Conservation (phyloP, 2,113 vertebrate species). For the Actinemys pallida region DNA sequence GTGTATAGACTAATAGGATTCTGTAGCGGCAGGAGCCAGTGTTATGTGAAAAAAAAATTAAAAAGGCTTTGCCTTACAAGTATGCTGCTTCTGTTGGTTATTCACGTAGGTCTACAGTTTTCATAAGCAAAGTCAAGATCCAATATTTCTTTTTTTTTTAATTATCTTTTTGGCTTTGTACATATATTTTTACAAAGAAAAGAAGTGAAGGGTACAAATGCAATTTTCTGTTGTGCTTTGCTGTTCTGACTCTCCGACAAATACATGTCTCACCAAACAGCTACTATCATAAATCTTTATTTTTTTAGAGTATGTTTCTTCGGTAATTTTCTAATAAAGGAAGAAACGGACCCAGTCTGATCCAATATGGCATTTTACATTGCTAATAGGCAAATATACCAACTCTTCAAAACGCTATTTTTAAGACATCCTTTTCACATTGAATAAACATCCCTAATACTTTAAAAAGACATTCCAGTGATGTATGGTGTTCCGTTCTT, state of each 20-base stretch:
- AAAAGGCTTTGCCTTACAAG: too few relatives aligned
- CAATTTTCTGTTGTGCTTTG: neutral
- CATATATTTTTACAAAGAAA: neutral
- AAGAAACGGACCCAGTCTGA: neutral
- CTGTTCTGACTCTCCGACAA: neutral
- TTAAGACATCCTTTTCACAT: neutral
- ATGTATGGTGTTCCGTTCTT: neutral
- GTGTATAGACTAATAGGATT: too few relatives aligned
- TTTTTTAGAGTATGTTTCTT: neutral
- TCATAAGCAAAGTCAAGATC: neutral
- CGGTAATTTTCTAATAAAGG: neutral
- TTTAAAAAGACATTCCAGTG: too few relatives aligned
- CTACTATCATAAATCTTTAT: neutral
- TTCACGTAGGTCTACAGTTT: too few relatives aligned
- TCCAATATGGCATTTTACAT: neutral
- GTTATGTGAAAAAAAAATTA: too few relatives aligned
- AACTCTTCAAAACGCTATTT: neutral
- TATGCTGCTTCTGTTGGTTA: too few relatives aligned
- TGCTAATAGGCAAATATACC: neutral
- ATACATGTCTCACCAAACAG: neutral
- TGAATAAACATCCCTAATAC: neutral
- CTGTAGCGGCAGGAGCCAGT: too few relatives aligned
- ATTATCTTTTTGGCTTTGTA: neutral
- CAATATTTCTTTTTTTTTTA: neutral
- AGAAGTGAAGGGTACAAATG: neutral